Conservation (phyloP, 2,888 invertebrate species). For the Lagria hirta region DNA sequence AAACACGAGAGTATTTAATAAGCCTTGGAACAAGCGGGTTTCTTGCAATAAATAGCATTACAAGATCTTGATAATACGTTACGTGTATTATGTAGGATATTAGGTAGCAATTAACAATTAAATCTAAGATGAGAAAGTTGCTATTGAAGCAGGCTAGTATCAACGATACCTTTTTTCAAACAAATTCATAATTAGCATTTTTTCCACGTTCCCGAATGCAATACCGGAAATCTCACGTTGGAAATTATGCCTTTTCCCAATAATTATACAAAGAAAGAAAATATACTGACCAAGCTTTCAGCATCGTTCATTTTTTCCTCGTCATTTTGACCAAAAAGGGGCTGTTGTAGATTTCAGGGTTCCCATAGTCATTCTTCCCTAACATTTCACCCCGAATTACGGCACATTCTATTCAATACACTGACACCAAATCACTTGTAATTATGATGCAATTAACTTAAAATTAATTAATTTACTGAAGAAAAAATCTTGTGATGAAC, state of each 20-base stretch:
- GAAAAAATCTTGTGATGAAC: too few relatives aligned
- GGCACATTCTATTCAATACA: slow-evolving; percentile 1
- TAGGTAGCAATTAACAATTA: too few relatives aligned
- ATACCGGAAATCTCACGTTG: neutral
- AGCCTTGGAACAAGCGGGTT: too few relatives aligned
- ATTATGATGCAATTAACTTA: neutral
- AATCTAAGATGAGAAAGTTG: slow-evolving; percentile 7
- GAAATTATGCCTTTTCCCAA: neutral
- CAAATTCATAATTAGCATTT: slow-evolving; percentile 24
- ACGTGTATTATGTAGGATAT: too few relatives aligned
- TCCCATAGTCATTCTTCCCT: slow-evolving; percentile 1
- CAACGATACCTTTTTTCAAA: slow-evolving; percentile 6
- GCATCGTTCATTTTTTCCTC: slow-evolving; percentile 74
- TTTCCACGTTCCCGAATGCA: slow-evolving; percentile 20
- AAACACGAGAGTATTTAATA: too few relatives aligned
- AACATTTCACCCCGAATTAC: slow-evolving; percentile 7
- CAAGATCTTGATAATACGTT: too few relatives aligned
- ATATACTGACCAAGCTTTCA: slow-evolving; percentile 67
- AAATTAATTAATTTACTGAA: slow-evolving; percentile 1
- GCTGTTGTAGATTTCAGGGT: neutral
- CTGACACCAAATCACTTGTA: slow-evolving; percentile 1
- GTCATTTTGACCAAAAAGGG: slow-evolving; percentile 58
- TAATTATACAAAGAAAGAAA: slow-evolving; percentile 27
- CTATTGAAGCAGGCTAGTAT: slow-evolving; percentile 1
- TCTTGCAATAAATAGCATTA: too few relatives aligned